A percentile compares a stretch with the other conserved stretches of the same genome.
Conservation (phyloP, 2,888 invertebrate species). For the Ophraella communa region DNA sequence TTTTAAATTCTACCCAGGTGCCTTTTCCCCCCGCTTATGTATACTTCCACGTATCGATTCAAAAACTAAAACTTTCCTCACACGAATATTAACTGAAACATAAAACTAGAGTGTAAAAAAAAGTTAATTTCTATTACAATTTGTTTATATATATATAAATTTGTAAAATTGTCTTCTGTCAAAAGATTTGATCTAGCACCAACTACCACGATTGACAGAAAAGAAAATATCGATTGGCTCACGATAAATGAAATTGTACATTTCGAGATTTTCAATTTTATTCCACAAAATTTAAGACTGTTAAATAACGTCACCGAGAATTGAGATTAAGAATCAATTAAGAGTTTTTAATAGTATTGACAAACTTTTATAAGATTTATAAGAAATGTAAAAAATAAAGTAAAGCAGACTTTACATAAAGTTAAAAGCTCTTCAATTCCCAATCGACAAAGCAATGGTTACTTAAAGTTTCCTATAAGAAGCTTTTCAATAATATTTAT, state of each 20-base stretch:
- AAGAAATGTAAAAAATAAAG: too few species aligned
- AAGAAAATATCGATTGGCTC: background rate
- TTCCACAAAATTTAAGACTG: background rate
- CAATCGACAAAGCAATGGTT: too few species aligned
- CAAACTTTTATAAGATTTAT: too few species aligned
- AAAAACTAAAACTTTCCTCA: conserved; percentile 27
- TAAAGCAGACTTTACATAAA: too few species aligned
- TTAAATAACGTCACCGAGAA: background rate
- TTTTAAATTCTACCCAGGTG: background rate
- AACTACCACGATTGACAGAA: conserved; percentile 2
- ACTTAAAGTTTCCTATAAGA: too few species aligned
- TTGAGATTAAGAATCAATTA: too few species aligned
- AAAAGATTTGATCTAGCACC: conserved; percentile 2
- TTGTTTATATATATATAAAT: too few species aligned
- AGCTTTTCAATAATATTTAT: too few species aligned
- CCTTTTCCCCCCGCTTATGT: background rate
- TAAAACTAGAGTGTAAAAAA: conserved; percentile 11
- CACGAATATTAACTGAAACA: conserved; percentile 13
- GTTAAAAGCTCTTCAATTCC: too few species aligned
- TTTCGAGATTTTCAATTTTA: background rate
- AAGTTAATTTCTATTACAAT: conserved; percentile 8
- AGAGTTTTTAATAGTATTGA: too few species aligned
- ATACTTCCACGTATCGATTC: conserved; percentile 3
- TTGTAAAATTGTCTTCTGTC: background rate
- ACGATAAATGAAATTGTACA: background rate